Evolutionary conservation across 2,888 invertebrate genomes (phyloP).

Genomic region (Camponotus fellah): DNA sequence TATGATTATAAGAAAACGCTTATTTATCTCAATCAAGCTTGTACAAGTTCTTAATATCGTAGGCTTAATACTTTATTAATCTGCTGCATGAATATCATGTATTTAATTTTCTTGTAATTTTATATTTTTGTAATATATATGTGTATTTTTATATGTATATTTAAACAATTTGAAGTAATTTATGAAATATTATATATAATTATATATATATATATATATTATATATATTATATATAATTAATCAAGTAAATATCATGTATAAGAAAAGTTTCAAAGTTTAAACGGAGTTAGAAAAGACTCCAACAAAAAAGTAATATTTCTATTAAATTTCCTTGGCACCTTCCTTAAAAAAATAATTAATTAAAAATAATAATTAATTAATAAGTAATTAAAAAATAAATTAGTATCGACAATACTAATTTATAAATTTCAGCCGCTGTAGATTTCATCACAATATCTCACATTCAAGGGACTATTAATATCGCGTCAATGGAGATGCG

Average conservation of each 20-base stretch:
- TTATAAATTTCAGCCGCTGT: background rate
- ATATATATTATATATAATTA: too few relatives aligned
- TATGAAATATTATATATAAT: background rate
- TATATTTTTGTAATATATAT: background rate
- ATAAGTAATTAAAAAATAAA: background rate
- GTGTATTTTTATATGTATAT: background rate
- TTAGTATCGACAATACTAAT: background rate
- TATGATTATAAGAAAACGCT: constrained; percentile 15
- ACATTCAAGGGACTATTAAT: background rate
- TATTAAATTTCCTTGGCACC: background rate
- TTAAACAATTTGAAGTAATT: background rate
- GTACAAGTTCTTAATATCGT: constrained; percentile 17
- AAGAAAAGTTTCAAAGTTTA: background rate
- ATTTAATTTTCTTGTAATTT: background rate
- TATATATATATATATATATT: too few relatives aligned
- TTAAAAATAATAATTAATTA: too few relatives aligned
- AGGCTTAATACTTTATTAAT: constrained; percentile 4
- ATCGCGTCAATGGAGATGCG: background rate
- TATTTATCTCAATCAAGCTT: background rate
- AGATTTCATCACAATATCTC: background rate
- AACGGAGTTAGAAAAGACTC: background rate
- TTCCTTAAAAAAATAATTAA: background rate
- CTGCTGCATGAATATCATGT: too few relatives aligned
- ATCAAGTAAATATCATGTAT: background rate
- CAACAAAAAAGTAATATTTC: background rate